Percentiles rank a stretch among this genome's conserved stretches.
These are phyloP conservation scores for Nycticryphes semicollaris DNA, from an alignment of 2,113 vertebrate species.

Conservation along the genomic window DNA sequence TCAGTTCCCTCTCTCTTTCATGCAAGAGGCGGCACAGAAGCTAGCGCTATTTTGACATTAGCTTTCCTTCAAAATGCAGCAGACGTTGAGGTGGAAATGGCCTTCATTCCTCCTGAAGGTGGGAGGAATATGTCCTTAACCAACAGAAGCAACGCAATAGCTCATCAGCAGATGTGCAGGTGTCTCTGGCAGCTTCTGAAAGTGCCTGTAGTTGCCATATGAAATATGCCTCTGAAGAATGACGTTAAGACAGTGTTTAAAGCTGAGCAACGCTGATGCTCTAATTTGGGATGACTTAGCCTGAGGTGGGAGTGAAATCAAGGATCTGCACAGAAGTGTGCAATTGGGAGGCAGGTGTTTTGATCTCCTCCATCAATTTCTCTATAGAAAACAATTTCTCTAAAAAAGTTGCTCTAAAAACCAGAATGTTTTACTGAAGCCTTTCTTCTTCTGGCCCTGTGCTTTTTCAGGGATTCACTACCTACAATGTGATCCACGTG, in stretches of 20 bases:
- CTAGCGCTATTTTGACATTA: not conserved
- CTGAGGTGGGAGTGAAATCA: not conserved
- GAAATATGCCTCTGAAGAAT: not conserved
- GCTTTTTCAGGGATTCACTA: not conserved
- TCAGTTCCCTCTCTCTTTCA: not conserved
- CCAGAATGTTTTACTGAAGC: not conserved
- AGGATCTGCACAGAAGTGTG: not conserved
- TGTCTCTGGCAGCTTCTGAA: not conserved
- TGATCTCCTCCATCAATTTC: not conserved
- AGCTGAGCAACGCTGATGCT: not conserved
- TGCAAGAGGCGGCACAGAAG: fast-evolving
- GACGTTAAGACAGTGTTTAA: not conserved
- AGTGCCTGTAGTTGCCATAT: fast-evolving
- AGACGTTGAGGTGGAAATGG: fast-evolving
- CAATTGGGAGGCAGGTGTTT: not conserved
- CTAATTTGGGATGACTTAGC: not conserved
- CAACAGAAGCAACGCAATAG: not conserved
- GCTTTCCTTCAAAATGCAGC: not conserved
- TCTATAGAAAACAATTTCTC: not conserved
- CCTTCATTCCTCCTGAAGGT: not conserved
- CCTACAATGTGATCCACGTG: fast-evolving
- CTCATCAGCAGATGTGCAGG: not conserved
- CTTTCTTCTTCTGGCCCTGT: not conserved
- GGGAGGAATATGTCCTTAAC: not conserved
- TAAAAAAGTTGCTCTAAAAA: not conserved